Base-by-base conservation (phyloP, 2,888 invertebrate genomes). In the Terebella lapidaria region DNA sequence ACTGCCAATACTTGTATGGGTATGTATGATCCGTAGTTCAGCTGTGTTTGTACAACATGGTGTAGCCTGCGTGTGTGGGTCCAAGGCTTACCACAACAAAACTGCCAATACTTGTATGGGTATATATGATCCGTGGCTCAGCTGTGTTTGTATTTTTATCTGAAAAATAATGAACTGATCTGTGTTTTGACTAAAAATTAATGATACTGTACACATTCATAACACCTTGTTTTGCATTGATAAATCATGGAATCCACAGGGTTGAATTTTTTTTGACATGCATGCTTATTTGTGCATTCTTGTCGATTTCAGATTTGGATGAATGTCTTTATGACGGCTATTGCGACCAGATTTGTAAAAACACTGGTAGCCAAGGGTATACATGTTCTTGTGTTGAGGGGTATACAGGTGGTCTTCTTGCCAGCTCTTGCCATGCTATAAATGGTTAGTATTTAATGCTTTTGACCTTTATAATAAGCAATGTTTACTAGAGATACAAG, bases 371-470 rank as follows among this genome's bases (percentile, higher is more conserved):
- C n/a, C n/a, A n/a, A 63, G 86, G 87, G 35, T 90, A 84, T 81
- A 76, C 82, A 51, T 94, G 93, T 82, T 80, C 84, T 15, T 93
- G 93, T 83, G 86, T 84, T 1, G 74, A 83, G 20, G 91, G 92
- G 1, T 92, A 92, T 80, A 77, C 77, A 58, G 78, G 82, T 57
- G 84, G 84, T 72, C 84, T 83, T 18, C 81, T 83, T 15, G 54
- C 20, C 25, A 49, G 25, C 18, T 22, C 15, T 26, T 35, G 10
- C 3, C 28, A 10, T 30, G 57, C 25, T n/a, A 27, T 15, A 10
- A 35, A 35, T 18, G 35, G 35, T 35, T 10, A 35, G 35, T 35
- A 10, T 35, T 10, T 18, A 35, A 35, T n/a, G n/a, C n/a, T n/a
- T n/a, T n/a, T n/a, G n/a, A n/a, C n/a, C n/a, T n/a, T n/a, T n/a